Base-by-base conservation (phyloP, 2,888 invertebrate species). In the Chloromyia formosa region DNA sequence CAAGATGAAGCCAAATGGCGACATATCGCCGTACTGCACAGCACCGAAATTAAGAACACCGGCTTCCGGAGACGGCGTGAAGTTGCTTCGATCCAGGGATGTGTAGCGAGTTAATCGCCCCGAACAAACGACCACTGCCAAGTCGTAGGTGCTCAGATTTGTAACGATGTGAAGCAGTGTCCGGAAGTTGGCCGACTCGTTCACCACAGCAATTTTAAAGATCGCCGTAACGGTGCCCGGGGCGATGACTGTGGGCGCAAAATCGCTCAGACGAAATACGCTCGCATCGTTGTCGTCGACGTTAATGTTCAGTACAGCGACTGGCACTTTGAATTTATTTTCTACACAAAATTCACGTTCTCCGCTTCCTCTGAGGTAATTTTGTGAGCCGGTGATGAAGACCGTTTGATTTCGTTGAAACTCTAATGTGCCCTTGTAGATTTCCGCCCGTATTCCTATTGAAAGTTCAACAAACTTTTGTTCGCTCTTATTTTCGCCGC, bases 321-420 rank as follows among this genome's bases (percentile, higher is more conserved):
- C 83, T 9, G 94, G 90, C 79, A 90, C 88, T 80, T 90, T 88
- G 83, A 93, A 94, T 79, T 89, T 89, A 85, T 95, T 95, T 73
- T 89, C 89, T 76, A 94, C 87, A 71, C 87, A 86, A 78, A 93
- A 86, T 79, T 88, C 86, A 76, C 92, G 86, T 77, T 87, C 86
- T 20, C 82, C 81, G 10, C 5, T 10, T 12, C 12, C 49, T 64
- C 79, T 73, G 20, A 80, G 82, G 40, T 82, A 82, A 73, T 81
- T 81, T 2, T 79, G 77, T 0, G 77, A 60, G 60, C 80, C 78
- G 18, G 82, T 82, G 42, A 83, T 79, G 77, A 84, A 84, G 23
- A 78, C 79, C 12, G 85, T 84, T 14, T 79, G 75, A 72, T 84
- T 84, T n/a, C 74, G 77, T 75, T 81, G 80, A 71, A 79, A 84